phyloP scores from a whole-genome alignment of 2,888 invertebrate species.

The Harpalus rufipes region DNA sequence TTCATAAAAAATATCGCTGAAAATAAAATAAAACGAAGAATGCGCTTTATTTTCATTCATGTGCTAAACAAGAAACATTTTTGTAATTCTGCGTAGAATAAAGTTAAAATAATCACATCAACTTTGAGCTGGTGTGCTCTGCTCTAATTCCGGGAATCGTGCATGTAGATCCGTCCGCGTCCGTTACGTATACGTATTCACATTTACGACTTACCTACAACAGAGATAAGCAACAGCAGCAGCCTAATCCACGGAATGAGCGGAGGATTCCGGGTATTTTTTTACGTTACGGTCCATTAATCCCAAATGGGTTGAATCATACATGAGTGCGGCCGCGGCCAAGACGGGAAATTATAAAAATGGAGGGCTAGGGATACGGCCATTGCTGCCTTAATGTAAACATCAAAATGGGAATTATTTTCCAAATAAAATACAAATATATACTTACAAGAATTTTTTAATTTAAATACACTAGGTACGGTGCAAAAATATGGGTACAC shows the following conservation, averaged over 20 bases:
- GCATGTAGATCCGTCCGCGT: background rate
- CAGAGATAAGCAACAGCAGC: conserved; percentile 29
- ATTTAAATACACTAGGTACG: no score
- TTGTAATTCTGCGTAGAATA: background rate
- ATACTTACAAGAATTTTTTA: background rate
- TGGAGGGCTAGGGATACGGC: conserved; percentile 55
- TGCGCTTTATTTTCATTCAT: background rate
- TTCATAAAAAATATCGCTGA: no score
- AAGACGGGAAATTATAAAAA: conserved; percentile 65
- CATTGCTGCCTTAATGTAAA: background rate
- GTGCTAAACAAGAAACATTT: background rate
- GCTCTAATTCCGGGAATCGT: background rate
- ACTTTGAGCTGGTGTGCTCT: background rate
- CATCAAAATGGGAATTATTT: no score
- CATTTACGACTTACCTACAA: background rate
- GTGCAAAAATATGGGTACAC: no score
- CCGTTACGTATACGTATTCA: background rate
- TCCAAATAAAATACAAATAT: background rate
- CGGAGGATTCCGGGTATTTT: conserved; percentile 58
- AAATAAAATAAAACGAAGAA: no score
- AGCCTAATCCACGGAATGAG: conserved; percentile 52
- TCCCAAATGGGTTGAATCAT: conserved; percentile 67
- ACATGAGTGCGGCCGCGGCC: conserved; percentile 59
- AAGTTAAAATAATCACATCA: background rate
- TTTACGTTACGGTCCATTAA: conserved; percentile 67